Percentiles rank a stretch among this genome's conserved stretches.
phyloP scores from a whole-genome alignment of 2,797 vertebrate genomes.

The Peromyscus melanophrys region DNA sequence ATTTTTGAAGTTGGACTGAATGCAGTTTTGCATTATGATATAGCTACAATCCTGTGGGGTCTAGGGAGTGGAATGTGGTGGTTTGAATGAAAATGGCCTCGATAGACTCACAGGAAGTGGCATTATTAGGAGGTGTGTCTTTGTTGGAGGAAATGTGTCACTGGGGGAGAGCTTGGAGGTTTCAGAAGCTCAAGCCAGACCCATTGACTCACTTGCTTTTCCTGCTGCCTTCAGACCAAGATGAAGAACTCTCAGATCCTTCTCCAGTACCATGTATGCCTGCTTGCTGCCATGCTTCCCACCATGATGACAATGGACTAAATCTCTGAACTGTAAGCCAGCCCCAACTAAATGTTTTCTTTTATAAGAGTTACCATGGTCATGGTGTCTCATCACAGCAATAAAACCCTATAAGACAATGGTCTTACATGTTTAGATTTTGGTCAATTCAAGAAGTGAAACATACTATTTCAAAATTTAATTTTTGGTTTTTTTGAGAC shows the following conservation, averaged over 20 bases:
- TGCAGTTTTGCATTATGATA: neutral
- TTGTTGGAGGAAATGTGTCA: neutral
- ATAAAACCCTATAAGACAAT: neutral
- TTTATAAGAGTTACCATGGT: neutral
- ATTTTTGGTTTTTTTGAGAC: too few relatives aligned
- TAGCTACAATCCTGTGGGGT: neutral
- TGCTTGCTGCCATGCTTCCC: too few relatives aligned
- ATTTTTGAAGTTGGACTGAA: neutral
- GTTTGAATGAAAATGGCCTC: neutral
- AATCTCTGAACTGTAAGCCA: neutral
- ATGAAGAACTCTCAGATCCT: neutral
- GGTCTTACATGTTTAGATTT: neutral
- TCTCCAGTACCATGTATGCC: neutral
- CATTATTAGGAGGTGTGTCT: neutral
- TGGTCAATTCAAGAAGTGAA: conserved; percentile 17
- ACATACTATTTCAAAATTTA: neutral
- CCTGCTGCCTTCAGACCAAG: neutral
- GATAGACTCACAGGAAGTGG: neutral
- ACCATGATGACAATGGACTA: too few relatives aligned
- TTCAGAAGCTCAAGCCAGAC: neutral
- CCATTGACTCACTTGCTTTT: neutral
- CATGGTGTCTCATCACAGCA: neutral
- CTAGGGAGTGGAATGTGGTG: too few relatives aligned
- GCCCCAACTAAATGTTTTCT: neutral
- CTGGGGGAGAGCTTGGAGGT: too few relatives aligned